Evolutionary conservation across 1,140 invertebrate species (phyloP).

Genomic region (Drosophila ficusphila): DNA sequence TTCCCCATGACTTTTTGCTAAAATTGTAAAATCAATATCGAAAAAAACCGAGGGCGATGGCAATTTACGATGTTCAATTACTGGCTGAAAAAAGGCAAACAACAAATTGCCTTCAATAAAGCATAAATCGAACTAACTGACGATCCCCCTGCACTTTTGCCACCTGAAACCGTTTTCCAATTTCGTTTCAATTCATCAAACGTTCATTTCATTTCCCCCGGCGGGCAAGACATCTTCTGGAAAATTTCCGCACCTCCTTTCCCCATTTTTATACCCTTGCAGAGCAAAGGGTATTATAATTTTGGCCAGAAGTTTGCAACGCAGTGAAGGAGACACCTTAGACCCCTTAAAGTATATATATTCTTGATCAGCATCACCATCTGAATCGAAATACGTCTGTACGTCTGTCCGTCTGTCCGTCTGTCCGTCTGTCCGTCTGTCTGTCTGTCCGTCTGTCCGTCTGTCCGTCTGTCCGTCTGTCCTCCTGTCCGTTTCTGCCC

Average conservation of each 20-base stretch:
- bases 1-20: conserved; percentile 40
- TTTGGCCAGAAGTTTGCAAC: too few relatives aligned
- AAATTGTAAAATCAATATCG: conserved; percentile 46
- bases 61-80: conserved; percentile 71
- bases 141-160: background rate
- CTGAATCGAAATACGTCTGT: too few relatives aligned
- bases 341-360: too few relatives aligned
- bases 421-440: too few relatives aligned
- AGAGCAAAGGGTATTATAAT: too few relatives aligned
- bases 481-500: too few relatives aligned
- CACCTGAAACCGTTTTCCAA: conserved; percentile 50
- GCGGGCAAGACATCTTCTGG: conserved; percentile 2
- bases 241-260: conserved; percentile 7
- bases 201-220: conserved; percentile 39
- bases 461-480: too few relatives aligned
- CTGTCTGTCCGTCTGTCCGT: too few relatives aligned
- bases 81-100: conserved; percentile 34
- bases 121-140: conserved; percentile 61
- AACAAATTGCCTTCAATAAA: conserved; percentile 72
- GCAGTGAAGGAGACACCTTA: too few relatives aligned
- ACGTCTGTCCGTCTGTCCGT: too few relatives aligned
- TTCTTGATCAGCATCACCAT: too few relatives aligned
- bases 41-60: conserved; percentile 12
- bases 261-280: background rate
- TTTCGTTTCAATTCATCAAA: conserved; percentile 68